These are phyloP conservation scores for Sapayoa aenigma DNA, from an alignment of 2,113 vertebrate genomes.

Conservation along the genomic window DNA sequence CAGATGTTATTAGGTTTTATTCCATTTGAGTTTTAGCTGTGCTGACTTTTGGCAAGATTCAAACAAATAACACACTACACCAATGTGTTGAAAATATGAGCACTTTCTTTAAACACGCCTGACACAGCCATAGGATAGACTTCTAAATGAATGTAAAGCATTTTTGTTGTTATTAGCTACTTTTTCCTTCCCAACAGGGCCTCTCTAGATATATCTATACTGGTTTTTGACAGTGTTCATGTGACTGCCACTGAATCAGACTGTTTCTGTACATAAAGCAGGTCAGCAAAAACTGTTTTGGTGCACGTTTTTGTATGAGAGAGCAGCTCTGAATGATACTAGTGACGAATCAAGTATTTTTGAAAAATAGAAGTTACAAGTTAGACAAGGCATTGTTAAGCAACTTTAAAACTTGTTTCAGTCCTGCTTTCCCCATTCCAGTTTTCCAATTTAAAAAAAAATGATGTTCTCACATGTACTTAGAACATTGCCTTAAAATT, in stretches of 20 bases:
- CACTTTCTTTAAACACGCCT: not conserved
- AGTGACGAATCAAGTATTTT: not conserved
- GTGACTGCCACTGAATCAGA: not conserved
- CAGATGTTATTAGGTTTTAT: not conserved
- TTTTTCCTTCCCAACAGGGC: not conserved
- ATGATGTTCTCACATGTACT: not conserved
- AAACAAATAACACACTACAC: not conserved
- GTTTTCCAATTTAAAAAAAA: not conserved
- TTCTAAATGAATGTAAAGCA: not conserved
- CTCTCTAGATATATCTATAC: not conserved
- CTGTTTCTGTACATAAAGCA: not conserved
- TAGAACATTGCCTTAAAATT: not conserved
- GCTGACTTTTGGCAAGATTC: not conserved
- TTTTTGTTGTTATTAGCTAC: not conserved
- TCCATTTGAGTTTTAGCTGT: not conserved
- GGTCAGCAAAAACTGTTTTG: not conserved
- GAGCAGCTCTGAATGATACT: not conserved
- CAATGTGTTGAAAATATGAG: not conserved
- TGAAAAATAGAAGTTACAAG: not conserved
- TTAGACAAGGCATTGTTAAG: not conserved
- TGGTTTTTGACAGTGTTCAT: not conserved
- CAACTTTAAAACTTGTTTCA: not conserved
- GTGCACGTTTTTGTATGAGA: not conserved
- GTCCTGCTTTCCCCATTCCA: not conserved
- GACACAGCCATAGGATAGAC: not conserved